Percentiles rank a stretch among this genome's conserved stretches.
Conservation (phyloP, 2,888 invertebrate species). For the Lasioglossum zephyrum region DNA sequence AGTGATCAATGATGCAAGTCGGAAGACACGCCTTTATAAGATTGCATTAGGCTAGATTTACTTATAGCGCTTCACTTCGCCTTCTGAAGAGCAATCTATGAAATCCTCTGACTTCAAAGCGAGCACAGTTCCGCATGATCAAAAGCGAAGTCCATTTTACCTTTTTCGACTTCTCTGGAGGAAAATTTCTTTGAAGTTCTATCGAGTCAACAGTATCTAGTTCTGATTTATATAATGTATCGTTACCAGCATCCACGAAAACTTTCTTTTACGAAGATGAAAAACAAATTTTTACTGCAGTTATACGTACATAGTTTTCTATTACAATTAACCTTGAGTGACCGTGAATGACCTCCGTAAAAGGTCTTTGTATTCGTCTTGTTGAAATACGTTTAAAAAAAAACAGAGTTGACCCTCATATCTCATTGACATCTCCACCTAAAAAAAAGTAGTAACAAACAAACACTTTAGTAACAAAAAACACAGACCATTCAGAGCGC, state of each 20-base stretch:
- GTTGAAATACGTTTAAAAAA: too few relatives aligned
- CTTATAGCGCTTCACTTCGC: conserved; percentile 13
- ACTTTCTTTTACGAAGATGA: neutral
- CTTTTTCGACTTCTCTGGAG: neutral
- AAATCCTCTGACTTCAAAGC: neutral
- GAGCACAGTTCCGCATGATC: neutral
- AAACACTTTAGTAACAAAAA: too few relatives aligned
- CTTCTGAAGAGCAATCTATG: conserved; percentile 18
- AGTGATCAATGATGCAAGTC: conserved; percentile 43
- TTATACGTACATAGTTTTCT: neutral
- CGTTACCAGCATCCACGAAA: neutral
- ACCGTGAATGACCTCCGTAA: neutral
- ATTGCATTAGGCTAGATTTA: conserved; percentile 12
- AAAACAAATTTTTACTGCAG: neutral
- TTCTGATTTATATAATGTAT: neutral
- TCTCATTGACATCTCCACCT: too few relatives aligned
- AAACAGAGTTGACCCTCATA: too few relatives aligned
- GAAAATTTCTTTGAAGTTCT: neutral
- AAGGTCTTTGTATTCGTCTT: neutral
- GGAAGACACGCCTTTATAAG: conserved; percentile 17
- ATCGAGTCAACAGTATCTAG: neutral
- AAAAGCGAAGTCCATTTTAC: neutral
- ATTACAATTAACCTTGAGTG: neutral
- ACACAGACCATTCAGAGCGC: too few relatives aligned
- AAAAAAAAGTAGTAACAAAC: too few relatives aligned